phyloP scores from a whole-genome alignment of 1,140 invertebrate species.

The Palaemon carinicauda region DNA sequence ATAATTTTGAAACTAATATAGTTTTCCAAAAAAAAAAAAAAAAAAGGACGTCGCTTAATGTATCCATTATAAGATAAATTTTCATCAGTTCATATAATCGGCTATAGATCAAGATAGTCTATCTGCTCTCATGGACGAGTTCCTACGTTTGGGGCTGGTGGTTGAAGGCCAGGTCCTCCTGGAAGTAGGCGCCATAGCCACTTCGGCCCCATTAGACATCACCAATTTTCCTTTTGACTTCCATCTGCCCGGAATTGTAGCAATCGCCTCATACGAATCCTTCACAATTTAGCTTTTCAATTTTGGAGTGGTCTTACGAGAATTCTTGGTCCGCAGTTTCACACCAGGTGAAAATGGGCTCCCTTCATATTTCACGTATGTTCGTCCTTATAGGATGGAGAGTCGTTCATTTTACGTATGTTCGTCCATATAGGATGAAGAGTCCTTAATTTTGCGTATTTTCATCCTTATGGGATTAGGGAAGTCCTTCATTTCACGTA shows the following conservation, averaged over 20 bases:
- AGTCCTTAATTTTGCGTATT: no score
- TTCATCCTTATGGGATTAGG: no score
- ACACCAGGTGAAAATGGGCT: neutral
- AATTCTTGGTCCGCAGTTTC: neutral
- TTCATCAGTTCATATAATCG: no score
- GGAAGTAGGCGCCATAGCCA: neutral
- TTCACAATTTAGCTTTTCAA: conserved; percentile 37
- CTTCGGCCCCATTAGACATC: conserved; percentile 20
- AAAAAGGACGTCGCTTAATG: no score
- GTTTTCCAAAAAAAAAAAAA: no score
- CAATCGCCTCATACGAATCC: conserved; percentile 5
- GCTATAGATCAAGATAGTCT: no score
- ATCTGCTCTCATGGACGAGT: no score
- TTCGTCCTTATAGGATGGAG: no score
- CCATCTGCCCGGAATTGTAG: conserved; percentile 20
- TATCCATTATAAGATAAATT: no score
- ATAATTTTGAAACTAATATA: no score
- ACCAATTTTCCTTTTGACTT: conserved; percentile 19
- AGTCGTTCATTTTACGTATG: no score
- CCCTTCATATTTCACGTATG: neutral
- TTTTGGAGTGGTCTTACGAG: neutral
- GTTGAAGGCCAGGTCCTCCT: neutral
- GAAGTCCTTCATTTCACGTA: neutral
- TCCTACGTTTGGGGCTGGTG: neutral
- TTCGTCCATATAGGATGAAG: no score